Evolutionary conservation across 2,113 vertebrate species (phyloP).

Genomic region (Motacilla alba): DNA sequence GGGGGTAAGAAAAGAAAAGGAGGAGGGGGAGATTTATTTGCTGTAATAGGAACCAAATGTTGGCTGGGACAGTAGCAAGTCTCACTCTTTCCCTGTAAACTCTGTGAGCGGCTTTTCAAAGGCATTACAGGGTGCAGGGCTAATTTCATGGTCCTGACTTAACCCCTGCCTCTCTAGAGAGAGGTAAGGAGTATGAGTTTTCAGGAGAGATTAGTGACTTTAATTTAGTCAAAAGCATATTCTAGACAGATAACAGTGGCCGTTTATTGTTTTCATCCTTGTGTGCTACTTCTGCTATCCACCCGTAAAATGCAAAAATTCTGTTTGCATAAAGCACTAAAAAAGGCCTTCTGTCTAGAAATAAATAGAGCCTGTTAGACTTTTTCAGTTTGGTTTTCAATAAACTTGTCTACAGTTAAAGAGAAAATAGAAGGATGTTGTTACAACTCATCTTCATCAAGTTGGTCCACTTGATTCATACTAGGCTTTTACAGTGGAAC

Average conservation of each 20-base stretch:
- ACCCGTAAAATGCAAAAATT: neutral
- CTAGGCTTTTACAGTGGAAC: neutral
- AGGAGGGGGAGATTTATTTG: conserved; percentile 67
- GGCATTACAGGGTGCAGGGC: neutral
- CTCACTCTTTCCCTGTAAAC: conserved; percentile 73
- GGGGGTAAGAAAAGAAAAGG: neutral
- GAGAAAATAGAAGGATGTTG: neutral
- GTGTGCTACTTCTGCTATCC: neutral
- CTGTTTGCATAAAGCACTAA: neutral
- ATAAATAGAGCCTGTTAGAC: neutral
- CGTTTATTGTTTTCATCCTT: neutral
- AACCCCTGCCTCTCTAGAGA: conserved; percentile 54
- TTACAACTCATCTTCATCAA: neutral
- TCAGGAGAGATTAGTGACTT: neutral
- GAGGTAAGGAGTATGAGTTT: neutral
- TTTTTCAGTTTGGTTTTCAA: neutral
- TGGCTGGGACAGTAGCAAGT: conserved; percentile 58
- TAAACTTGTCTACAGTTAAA: neutral
- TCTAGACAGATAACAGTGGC: neutral
- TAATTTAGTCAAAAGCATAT: neutral
- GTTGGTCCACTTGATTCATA: neutral
- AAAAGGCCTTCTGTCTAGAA: neutral
- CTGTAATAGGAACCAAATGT: conserved; percentile 88
- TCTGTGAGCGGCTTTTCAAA: conserved; percentile 54
- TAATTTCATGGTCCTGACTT: conserved; percentile 27